Evolutionary conservation across 2,797 vertebrate species (phyloP).

Genomic region (Lacerta viridis): DNA sequence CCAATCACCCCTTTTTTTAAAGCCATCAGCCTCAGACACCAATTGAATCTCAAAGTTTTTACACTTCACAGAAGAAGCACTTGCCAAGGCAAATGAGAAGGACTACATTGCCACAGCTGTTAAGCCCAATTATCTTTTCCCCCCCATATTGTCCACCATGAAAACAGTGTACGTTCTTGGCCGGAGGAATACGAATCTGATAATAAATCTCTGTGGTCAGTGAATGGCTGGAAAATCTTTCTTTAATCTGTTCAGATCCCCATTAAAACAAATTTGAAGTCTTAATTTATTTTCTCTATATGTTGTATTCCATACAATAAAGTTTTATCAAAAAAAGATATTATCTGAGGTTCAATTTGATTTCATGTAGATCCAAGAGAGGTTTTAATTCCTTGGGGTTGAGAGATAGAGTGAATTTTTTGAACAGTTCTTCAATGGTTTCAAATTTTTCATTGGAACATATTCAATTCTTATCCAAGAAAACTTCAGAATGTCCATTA

Average conservation of each 20-base stretch:
- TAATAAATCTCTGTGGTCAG: slow-evolving; percentile 83
- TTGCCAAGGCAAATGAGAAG: slow-evolving; percentile 49
- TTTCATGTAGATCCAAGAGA: slow-evolving; percentile 30
- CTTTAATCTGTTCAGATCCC: slow-evolving; percentile 44
- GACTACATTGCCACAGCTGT: slow-evolving; percentile 57
- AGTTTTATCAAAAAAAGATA: slow-evolving; percentile 79
- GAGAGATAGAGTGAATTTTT: neutral
- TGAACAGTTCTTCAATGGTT: neutral
- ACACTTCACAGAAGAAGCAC: slow-evolving; percentile 26
- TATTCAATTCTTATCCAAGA: neutral
- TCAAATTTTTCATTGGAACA: neutral
- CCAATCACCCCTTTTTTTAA: slow-evolving; percentile 59
- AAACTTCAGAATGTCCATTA: neutral
- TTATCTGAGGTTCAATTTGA: slow-evolving; percentile 38
- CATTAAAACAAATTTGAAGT: slow-evolving; percentile 63
- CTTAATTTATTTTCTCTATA: slow-evolving; percentile 84
- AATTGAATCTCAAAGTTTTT: slow-evolving; percentile 44
- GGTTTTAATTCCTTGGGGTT: neutral
- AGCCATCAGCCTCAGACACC: slow-evolving; percentile 31
- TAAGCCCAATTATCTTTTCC: slow-evolving; percentile 37
- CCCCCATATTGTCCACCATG: slow-evolving; percentile 72
- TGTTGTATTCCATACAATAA: slow-evolving; percentile 85
- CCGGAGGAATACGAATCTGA: slow-evolving; percentile 40
- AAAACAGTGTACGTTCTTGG: slow-evolving; percentile 64
- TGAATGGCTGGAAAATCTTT: slow-evolving; percentile 76